Conservation (phyloP, 2,113 vertebrate genomes). For the Orthonyx spaldingii region DNA sequence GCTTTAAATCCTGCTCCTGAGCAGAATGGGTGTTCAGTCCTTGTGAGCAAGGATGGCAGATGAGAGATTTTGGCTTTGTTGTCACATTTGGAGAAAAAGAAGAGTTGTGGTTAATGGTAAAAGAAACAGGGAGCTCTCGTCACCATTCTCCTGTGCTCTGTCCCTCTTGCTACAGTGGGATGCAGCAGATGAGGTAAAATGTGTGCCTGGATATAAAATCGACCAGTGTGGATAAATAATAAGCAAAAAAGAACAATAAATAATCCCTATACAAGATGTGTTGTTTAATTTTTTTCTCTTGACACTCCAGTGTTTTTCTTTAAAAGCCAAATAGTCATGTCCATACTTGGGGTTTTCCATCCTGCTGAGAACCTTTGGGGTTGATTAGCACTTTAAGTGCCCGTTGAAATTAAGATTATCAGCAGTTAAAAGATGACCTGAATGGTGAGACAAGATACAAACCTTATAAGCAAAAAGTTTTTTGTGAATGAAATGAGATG, state of each 20-base stretch:
- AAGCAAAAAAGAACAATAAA: not conserved
- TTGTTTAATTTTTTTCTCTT: not conserved
- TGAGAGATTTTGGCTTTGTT: not conserved
- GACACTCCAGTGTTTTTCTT: not conserved
- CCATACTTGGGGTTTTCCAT: not conserved
- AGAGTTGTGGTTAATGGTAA: not conserved
- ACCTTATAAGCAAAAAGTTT: not conserved
- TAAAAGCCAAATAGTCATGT: not conserved
- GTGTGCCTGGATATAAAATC: not conserved
- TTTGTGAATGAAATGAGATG: not conserved
- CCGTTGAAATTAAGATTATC: slow-evolving; percentile 18
- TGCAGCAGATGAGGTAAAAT: not conserved
- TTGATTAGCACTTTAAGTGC: slow-evolving; percentile 37
- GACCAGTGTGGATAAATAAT: not conserved
- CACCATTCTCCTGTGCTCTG: fast-evolving
- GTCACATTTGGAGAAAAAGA: not conserved
- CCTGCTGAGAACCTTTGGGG: not conserved
- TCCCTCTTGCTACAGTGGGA: not conserved
- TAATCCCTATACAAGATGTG: not conserved
- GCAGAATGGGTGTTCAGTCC: not conserved
- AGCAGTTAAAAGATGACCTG: not conserved
- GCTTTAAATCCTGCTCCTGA: not conserved
- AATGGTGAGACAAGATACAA: not conserved
- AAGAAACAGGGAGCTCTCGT: not conserved
- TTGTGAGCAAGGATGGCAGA: not conserved